Conservation (phyloP, 2,797 vertebrate genomes). For the Anabacerthia variegaticeps region DNA sequence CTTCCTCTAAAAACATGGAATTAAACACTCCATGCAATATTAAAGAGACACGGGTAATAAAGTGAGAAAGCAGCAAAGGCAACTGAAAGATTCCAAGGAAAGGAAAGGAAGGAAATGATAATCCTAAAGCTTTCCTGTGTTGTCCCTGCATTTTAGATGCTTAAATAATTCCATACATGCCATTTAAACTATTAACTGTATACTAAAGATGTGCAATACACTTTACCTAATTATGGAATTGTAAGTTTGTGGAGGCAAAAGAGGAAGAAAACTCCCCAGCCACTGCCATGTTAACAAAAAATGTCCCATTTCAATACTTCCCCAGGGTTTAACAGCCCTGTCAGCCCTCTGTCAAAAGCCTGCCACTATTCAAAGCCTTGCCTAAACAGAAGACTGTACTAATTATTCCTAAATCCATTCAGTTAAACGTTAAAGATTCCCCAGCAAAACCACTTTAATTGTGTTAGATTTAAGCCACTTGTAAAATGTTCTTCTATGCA, state of each 20-base stretch:
- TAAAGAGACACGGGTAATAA: neutral
- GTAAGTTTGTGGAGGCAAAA: neutral
- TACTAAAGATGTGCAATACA: neutral
- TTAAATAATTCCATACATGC: neutral
- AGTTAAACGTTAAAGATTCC: neutral
- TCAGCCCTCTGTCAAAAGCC: neutral
- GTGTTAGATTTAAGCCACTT: neutral
- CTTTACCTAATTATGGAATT: fast-evolving
- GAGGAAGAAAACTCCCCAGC: neutral
- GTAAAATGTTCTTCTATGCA: neutral
- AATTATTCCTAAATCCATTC: neutral
- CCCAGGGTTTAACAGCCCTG: neutral
- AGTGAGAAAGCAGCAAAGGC: neutral
- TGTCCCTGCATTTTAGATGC: neutral
- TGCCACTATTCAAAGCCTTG: neutral
- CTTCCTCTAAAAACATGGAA: neutral
- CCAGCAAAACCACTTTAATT: neutral
- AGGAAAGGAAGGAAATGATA: neutral
- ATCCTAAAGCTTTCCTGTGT: neutral
- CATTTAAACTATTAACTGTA: neutral
- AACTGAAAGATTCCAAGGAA: neutral
- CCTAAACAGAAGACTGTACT: neutral
- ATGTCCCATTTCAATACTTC: neutral
- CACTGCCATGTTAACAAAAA: neutral
- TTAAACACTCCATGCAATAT: neutral